Conservation (phyloP, 1,140 invertebrate species). For the Stegodyphus dumicola region DNA sequence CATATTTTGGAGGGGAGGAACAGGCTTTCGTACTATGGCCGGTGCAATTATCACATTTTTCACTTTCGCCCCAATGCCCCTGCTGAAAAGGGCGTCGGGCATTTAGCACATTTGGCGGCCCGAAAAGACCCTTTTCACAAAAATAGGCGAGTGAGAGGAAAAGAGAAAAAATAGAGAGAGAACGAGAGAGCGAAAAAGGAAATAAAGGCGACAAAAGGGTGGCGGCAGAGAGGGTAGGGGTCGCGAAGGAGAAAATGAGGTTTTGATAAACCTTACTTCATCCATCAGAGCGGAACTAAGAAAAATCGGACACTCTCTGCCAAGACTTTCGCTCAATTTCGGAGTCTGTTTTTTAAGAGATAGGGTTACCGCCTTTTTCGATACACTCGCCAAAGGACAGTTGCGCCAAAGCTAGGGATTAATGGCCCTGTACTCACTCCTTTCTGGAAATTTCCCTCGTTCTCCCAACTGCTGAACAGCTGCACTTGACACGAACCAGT, state of each 20-base stretch:
- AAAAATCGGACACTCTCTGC: slow-evolving; percentile 54
- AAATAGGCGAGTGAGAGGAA: slow-evolving; percentile 1
- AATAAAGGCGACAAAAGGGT: neutral
- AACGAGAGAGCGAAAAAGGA: neutral
- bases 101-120: slow-evolving; percentile 22
- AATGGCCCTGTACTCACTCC: too few relatives aligned
- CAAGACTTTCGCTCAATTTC: slow-evolving; percentile 36
- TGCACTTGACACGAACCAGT: too few relatives aligned
- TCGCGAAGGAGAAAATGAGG: slow-evolving; percentile 36
- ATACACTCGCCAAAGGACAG: neutral
- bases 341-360: slow-evolving; percentile 1
- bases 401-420: too few relatives aligned
- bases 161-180: neutral
- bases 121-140: slow-evolving; percentile 19
- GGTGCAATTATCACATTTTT: slow-evolving; percentile 58
- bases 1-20: too few relatives aligned
- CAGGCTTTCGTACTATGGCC: neutral
- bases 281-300: slow-evolving; percentile 43
- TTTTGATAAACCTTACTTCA: slow-evolving; percentile 59
- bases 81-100: slow-evolving; percentile 30
- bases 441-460: too few relatives aligned
- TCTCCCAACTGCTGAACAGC: too few relatives aligned
- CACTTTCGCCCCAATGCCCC: slow-evolving; percentile 27
- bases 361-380: slow-evolving; percentile 1
- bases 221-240: neutral